Evolutionary conservation across 2,113 vertebrate genomes (phyloP).

Genomic region (Zeus faber): DNA sequence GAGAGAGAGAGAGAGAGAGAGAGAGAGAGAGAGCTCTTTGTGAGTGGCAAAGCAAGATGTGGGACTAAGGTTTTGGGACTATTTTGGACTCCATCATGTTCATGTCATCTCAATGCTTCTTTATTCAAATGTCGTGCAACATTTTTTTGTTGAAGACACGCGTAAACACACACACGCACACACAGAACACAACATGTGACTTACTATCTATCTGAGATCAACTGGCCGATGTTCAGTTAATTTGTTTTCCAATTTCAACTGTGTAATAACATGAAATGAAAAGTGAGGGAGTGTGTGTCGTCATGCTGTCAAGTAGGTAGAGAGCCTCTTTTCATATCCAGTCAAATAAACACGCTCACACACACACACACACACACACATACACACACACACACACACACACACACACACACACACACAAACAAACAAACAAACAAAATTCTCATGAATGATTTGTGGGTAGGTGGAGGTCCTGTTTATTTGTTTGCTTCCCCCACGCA

Average conservation of each 20-base stretch:
- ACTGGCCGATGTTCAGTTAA: constrained; percentile 46
- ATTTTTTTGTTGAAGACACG: background rate
- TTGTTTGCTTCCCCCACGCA: constrained; percentile 48
- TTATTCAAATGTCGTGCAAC: background rate
- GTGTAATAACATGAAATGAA: constrained; percentile 25
- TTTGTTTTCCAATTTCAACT: no score
- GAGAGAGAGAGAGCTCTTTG: no score
- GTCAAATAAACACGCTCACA: constrained; percentile 7
- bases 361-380: constrained; percentile 21
- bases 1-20: no score
- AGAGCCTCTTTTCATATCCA: constrained; percentile 17
- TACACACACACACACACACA: constrained; percentile 7
- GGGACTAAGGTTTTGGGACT: no score
- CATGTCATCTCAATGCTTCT: no score
- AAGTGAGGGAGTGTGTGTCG: constrained; percentile 17
- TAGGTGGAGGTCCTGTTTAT: constrained; percentile 50
- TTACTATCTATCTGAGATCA: constrained; percentile 44
- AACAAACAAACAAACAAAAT: background rate
- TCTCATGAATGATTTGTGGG: constrained; percentile 64
- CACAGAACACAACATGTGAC: constrained; percentile 19
- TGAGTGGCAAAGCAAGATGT: no score
- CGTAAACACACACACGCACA: background rate
- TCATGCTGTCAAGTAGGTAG: constrained; percentile 19
- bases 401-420: constrained; percentile 5
- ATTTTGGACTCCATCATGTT: no score